These are phyloP conservation scores for Phrynosoma platyrhinos DNA, from an alignment of 2,113 vertebrate species.

Conservation along the genomic window DNA sequence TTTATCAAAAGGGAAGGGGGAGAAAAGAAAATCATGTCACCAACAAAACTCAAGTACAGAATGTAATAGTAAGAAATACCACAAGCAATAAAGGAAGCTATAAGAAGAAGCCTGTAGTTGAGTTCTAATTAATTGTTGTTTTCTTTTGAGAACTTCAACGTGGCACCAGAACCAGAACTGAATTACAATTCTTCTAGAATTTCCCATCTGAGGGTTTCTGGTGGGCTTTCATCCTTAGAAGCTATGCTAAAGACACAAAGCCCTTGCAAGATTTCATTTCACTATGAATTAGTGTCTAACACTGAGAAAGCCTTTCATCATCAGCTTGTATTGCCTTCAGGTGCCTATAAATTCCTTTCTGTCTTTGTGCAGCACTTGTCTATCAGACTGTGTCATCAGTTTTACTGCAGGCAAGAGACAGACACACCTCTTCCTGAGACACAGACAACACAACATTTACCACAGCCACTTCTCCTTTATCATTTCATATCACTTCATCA, in stretches of 20 bases:
- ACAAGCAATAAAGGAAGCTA: slow-evolving; percentile 6
- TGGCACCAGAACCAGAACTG: slow-evolving; percentile 62
- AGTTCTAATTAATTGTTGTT: slow-evolving; percentile 44
- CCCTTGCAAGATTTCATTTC: slow-evolving; percentile 73
- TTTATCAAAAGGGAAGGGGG: not conserved
- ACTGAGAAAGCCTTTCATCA: slow-evolving; percentile 78
- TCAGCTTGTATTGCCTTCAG: slow-evolving; percentile 79
- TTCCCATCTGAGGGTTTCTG: slow-evolving; percentile 58
- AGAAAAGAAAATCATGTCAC: slow-evolving; percentile 24
- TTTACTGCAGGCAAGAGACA: slow-evolving; percentile 80
- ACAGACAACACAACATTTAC: slow-evolving; percentile 79
- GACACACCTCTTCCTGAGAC: slow-evolving; percentile 79
- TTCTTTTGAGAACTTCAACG: slow-evolving; percentile 59
- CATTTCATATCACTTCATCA: slow-evolving; percentile 68
- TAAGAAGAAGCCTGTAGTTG: slow-evolving; percentile 27
- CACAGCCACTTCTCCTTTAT: slow-evolving; percentile 71
- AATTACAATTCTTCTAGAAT: slow-evolving; percentile 52
- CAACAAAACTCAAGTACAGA: not conserved
- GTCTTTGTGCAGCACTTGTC: slow-evolving; percentile 79
- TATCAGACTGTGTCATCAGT: slow-evolving; percentile 82
- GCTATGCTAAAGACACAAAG: slow-evolving; percentile 65
- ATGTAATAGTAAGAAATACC: not conserved
- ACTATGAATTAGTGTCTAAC: slow-evolving; percentile 78
- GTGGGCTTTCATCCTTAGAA: slow-evolving; percentile 72
- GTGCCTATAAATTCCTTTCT: slow-evolving; percentile 80